phyloP scores from a whole-genome alignment of 2,113 vertebrate genomes.

The Anseranas semipalmata region DNA sequence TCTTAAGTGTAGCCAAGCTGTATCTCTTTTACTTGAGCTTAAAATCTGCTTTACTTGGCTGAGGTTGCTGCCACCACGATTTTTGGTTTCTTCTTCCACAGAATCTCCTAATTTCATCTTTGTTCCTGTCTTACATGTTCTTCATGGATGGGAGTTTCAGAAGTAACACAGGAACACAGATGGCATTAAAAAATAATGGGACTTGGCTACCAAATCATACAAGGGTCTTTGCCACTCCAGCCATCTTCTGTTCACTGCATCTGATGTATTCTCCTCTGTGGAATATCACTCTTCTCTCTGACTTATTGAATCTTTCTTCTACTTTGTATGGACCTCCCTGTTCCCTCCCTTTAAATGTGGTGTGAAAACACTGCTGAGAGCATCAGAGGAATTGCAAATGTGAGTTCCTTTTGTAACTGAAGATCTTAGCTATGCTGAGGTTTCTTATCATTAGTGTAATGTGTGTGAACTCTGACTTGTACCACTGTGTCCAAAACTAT shows the following conservation, averaged over 20 bases:
- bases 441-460: accelerated
- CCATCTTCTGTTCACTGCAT: not conserved
- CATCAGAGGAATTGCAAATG: not conserved
- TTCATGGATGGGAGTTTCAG: not conserved
- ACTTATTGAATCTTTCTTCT: not conserved
- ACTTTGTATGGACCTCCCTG: not conserved
- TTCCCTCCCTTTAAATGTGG: not conserved
- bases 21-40: not conserved
- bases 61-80: not conserved
- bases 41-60: not conserved
- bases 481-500: not conserved
- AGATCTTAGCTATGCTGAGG: not conserved
- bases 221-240: not conserved
- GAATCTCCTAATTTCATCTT: not conserved
- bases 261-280: not conserved
- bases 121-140: not conserved
- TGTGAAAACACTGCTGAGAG: not conserved
- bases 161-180: not conserved
- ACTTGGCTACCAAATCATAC: not conserved
- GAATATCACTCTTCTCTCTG: not conserved
- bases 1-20: not conserved
- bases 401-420: not conserved
- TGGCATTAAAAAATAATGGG: not conserved
- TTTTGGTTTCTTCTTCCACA: not conserved
- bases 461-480: not conserved